These are phyloP conservation scores for Maconellicoccus hirsutus DNA, from an alignment of 1,140 invertebrate genomes.

Conservation along the genomic window DNA sequence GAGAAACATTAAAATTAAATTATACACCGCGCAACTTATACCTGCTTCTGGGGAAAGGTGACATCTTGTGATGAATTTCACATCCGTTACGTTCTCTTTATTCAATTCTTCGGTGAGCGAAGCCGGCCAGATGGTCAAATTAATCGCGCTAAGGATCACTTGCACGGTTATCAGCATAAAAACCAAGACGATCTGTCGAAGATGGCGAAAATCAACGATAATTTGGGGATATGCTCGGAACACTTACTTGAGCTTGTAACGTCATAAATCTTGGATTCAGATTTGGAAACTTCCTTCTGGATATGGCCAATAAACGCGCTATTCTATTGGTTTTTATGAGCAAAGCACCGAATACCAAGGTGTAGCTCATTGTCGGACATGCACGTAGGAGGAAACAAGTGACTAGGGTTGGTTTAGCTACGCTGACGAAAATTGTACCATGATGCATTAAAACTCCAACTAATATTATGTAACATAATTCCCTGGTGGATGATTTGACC, in stretches of 20 bases:
- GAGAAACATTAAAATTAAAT: slow-evolving; percentile 47
- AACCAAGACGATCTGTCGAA: not conserved
- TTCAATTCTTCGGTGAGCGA: too few species aligned
- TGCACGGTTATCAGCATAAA: not conserved
- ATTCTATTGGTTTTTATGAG: slow-evolving; percentile 88
- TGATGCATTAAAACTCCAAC: slow-evolving; percentile 44
- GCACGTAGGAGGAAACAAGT: slow-evolving; percentile 56
- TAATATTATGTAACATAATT: slow-evolving; percentile 57
- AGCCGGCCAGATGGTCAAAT: not conserved
- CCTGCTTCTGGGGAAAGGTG: slow-evolving; percentile 67
- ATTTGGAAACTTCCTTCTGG: slow-evolving; percentile 73
- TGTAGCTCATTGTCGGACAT: slow-evolving; percentile 71
- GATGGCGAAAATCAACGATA: too few species aligned
- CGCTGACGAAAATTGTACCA: slow-evolving; percentile 50
- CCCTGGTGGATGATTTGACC: slow-evolving; percentile 53
- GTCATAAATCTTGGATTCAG: slow-evolving; percentile 80
- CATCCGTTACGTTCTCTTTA: too few species aligned
- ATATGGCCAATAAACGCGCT: slow-evolving; percentile 77
- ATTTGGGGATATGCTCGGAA: not conserved
- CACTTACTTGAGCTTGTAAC: slow-evolving; percentile 44
- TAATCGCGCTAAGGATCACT: too few species aligned
- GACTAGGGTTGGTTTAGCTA: slow-evolving; percentile 52
- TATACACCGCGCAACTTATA: slow-evolving; percentile 55
- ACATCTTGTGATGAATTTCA: slow-evolving; percentile 33
- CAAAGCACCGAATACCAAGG: slow-evolving; percentile 79